phyloP scores from a whole-genome alignment of 1,140 invertebrate species.

The Oryctes rhinoceros region DNA sequence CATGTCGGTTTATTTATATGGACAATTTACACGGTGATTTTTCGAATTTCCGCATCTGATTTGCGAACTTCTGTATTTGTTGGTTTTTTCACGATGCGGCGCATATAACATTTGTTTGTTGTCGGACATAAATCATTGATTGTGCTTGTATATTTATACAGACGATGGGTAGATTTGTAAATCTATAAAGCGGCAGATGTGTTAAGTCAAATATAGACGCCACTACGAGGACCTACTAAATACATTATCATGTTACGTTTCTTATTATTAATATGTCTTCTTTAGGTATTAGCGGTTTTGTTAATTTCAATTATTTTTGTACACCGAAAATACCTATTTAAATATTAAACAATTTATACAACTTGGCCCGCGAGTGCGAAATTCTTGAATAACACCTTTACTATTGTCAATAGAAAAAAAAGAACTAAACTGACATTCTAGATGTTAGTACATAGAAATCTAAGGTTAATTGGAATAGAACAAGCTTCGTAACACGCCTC shows the following conservation, averaged over 20 bases:
- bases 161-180: constrained; percentile 27
- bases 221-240: neutral
- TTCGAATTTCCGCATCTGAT: constrained; percentile 31
- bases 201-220: constrained; percentile 11
- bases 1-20: neutral
- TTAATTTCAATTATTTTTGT: too few relatives aligned
- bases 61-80: constrained; percentile 8
- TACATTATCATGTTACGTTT: neutral
- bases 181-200: constrained; percentile 22
- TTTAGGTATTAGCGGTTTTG: too few relatives aligned
- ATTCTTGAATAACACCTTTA: too few relatives aligned
- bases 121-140: constrained; percentile 32
- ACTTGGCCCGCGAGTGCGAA: too few relatives aligned
- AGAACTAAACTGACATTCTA: too few relatives aligned
- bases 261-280: too few relatives aligned
- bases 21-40: neutral
- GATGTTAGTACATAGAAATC: too few relatives aligned
- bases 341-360: too few relatives aligned
- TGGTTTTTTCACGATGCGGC: neutral
- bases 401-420: too few relatives aligned
- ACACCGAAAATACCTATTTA: too few relatives aligned
- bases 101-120: constrained; percentile 20
- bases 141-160: constrained; percentile 27
- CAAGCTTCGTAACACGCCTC: too few relatives aligned
- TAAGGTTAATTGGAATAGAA: too few relatives aligned